Base-by-base conservation (phyloP, 2,797 vertebrate species). In the Eidolon dupreanum region DNA sequence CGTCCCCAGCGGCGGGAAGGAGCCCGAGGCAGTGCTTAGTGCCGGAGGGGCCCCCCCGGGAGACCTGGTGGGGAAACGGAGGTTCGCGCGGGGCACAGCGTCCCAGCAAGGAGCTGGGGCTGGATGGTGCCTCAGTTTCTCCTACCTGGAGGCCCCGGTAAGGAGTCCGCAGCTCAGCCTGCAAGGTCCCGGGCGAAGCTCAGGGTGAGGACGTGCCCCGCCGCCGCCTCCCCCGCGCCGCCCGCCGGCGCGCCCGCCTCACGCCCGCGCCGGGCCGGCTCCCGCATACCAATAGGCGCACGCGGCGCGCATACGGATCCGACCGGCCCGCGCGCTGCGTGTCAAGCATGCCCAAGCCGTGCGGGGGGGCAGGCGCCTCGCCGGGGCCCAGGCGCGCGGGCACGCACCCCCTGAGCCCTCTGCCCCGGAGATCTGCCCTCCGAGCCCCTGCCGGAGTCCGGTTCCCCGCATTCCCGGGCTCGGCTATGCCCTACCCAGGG, bases 241-340 rank as follows among this genome's bases (percentile, higher is more conserved):
- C 94, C 84, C 96, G 91, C 94, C 97, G 83, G 96, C 81, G 70
- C 95, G 92, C 86, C 96, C 92, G 95, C 96, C 97, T 93, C 97
- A 96, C 97, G 97, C 97, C 97, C 97, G 97, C 97, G 97, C 97
- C 97, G 95, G 97, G 97, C 97, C 95, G 96, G 95, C 97, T 98
- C 97, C 97, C 97, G 97, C 97, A 98, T 97, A 98, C 97, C 97
- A 98, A 98, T 98, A 93, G 97, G 97, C 95, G 96, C 97, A 97
- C 97, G 97, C 97, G 97, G 97, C 96, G 97, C 97, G 97, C 97
- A 98, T 98, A 98, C 97, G 97, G 97, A 98, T 98, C 97, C 89
- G 94, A 95, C 92, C 94, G 97, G 97, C 96, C 97, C 96, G 96
- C 96, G 93, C 89, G 95, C 97, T 97, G 97, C 97, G 97, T 97